phyloP scores from a whole-genome alignment of 2,113 vertebrate species.

The Gopherus evgoodei region DNA sequence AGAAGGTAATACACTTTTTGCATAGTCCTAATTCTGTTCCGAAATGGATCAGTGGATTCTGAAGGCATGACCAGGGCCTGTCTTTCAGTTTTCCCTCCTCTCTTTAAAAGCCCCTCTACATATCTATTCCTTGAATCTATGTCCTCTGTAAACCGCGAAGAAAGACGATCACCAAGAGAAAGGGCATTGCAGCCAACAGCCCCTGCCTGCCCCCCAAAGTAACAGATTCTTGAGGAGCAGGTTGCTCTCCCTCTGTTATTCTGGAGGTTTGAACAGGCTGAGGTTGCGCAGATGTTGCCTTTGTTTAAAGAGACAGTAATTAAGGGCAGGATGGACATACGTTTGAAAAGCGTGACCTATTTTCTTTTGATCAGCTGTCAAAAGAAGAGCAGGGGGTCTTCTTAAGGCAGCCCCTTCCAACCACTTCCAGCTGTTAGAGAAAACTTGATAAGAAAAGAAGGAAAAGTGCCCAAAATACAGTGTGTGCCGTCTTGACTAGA shows the following conservation, averaged over 20 bases:
- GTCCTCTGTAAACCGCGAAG: not conserved
- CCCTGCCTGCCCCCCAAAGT: slow-evolving; percentile 42
- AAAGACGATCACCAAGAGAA: not conserved
- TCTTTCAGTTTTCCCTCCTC: not conserved
- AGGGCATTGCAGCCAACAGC: not conserved
- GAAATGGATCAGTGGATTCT: not conserved
- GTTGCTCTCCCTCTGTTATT: slow-evolving; percentile 61
- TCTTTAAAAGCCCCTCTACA: not conserved
- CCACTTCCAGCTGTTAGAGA: slow-evolving; percentile 82
- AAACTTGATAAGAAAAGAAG: slow-evolving; percentile 78
- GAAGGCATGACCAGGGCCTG: not conserved
- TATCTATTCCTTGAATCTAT: too few species aligned
- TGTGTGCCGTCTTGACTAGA: slow-evolving; percentile 27
- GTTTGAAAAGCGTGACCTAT: slow-evolving; percentile 88
- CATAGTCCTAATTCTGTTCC: not conserved
- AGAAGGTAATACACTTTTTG: not conserved
- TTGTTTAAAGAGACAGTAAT: slow-evolving; percentile 88
- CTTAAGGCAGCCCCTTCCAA: slow-evolving; percentile 72
- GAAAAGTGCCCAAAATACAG: slow-evolving; percentile 52
- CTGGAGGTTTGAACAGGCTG: slow-evolving; percentile 76
- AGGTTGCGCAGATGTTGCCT: slow-evolving; percentile 87
- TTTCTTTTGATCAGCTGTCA: slow-evolving; percentile 88
- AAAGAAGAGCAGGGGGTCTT: slow-evolving; percentile 82
- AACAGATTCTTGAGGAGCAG: slow-evolving; percentile 73
- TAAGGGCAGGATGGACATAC: slow-evolving; percentile 84